phyloP scores from a whole-genome alignment of 2,797 vertebrate species.

The Rhynchonycteris naso region DNA sequence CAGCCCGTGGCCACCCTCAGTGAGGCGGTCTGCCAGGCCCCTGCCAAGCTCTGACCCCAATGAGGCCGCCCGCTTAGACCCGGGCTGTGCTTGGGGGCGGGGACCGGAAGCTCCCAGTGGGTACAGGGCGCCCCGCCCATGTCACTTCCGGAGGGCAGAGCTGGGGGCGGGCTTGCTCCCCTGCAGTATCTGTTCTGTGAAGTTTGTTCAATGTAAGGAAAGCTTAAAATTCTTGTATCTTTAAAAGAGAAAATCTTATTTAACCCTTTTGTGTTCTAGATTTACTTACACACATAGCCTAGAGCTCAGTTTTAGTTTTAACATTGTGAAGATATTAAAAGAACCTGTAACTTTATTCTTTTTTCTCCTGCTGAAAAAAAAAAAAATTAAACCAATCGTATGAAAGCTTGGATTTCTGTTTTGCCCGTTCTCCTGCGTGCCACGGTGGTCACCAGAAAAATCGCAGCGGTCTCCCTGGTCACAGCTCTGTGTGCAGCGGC shows the following conservation, averaged over 20 bases:
- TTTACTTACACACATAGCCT: slow-evolving; percentile 97
- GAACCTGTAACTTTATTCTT: slow-evolving; percentile 92
- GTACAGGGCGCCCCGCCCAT: slow-evolving; percentile 81
- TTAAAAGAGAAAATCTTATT: slow-evolving; percentile 93
- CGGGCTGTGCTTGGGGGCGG: not conserved
- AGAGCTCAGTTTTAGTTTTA: slow-evolving; percentile 96
- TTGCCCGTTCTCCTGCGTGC: not conserved
- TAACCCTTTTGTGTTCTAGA: slow-evolving; percentile 98
- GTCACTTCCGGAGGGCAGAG: slow-evolving; percentile 80
- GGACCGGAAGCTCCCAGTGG: not conserved
- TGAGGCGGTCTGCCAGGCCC: not conserved
- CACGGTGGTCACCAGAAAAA: not conserved
- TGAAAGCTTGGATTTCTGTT: slow-evolving; percentile 85
- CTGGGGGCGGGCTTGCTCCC: slow-evolving; percentile 86
- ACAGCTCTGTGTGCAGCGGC: no score
- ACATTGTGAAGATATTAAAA: slow-evolving; percentile 93
- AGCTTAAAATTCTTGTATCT: slow-evolving; percentile 92
- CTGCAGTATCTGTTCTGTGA: slow-evolving; percentile 91
- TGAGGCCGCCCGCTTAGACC: slow-evolving; percentile 35
- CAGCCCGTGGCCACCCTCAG: slow-evolving; percentile 59
- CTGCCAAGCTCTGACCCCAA: not conserved
- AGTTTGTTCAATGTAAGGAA: slow-evolving; percentile 91
- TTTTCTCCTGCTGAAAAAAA: slow-evolving; percentile 90
- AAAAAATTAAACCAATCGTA: slow-evolving; percentile 89
- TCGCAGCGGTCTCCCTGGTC: not conserved